Conservation (phyloP, 1,140 invertebrate genomes). For the Euura lappo region DNA sequence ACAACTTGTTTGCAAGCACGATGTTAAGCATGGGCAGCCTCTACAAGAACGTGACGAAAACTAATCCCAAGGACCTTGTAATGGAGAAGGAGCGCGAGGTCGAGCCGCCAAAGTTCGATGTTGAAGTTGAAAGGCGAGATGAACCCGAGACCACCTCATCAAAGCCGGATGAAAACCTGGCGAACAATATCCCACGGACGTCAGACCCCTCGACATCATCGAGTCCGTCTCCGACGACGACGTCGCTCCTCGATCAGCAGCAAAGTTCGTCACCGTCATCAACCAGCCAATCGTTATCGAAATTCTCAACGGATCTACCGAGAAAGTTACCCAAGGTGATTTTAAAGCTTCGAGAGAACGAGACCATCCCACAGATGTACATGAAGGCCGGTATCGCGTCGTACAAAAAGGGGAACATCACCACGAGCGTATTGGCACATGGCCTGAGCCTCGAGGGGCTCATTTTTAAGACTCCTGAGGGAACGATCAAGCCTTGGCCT, state of each 20-base stretch:
- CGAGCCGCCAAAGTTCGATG: too few species aligned
- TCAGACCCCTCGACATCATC: background rate
- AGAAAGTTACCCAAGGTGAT: constrained; percentile 47
- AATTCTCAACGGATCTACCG: constrained; percentile 16
- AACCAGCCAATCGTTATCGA: constrained; percentile 8
- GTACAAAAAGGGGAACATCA: constrained; percentile 52
- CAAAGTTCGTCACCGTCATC: background rate
- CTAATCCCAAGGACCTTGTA: background rate
- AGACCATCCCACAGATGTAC: constrained; percentile 52
- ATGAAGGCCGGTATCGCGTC: constrained; percentile 51
- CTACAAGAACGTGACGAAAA: background rate
- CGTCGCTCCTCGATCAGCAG: background rate
- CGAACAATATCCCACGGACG: background rate
- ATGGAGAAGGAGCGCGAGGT: background rate
- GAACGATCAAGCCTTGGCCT: constrained; percentile 48
- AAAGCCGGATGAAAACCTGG: background rate
- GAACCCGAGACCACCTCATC: background rate
- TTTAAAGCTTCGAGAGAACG: constrained; percentile 47
- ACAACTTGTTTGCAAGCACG: constrained; percentile 35
- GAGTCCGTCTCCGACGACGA: background rate
- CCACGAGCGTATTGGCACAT: constrained; percentile 46
- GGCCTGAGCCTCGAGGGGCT: constrained; percentile 46
- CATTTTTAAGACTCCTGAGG: constrained; percentile 54
- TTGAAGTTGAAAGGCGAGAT: background rate
- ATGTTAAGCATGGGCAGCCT: constrained; percentile 31